Base-by-base conservation (phyloP, 1,140 invertebrate genomes). In the Drosophila bocqueti region DNA sequence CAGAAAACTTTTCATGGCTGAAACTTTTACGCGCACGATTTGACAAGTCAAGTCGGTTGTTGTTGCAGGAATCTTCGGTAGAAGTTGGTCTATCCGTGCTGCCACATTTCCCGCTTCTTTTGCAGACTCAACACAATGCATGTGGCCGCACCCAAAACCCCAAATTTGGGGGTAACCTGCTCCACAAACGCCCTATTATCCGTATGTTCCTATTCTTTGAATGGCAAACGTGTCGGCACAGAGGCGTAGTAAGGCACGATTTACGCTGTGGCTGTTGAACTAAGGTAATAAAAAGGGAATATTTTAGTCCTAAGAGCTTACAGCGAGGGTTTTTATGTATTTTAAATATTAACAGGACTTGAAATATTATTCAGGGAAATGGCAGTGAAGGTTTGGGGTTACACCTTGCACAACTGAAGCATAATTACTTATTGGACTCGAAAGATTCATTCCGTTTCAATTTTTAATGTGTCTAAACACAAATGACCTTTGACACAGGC, bases 1-100 rank as follows among this genome's bases (percentile, higher is more conserved):
- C 24, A 29, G n/a, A 43, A 79, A 86, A 83, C 47, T 86, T 86
- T 86, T 73, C 64, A 80, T 76, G 83, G 80, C 76, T 63, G 61
- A 50, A 86, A 86, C 69, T 87, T 87, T 87, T 86, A 83, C 81
- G 76, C 80, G 83, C 83, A 83, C 83, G 84, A 83, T 86, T 86
- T 87, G 83, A 83, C 76, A 87, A 87, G 84, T 77, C 80, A 87
- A 77, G 76, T 63, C 76, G 58, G 46, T 68, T 55, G 57, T 63
- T 69, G 58, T 52, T 66, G 58, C 55, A 29, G n/a, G 42, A 29
- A 42, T 54, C 31, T 46, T 60, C 11, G 24, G 11, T 8, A 31
- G 16, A 76, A 76, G 46, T 76, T 76, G 74, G 46, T 52, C 54
- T 26, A 10, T 36, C 34, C 18, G 6, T 42, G 45, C n/a, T 13